A percentile compares a stretch with the other conserved stretches of the same genome.
Conservation (phyloP, 2,888 invertebrate genomes). For the Drosophila tripunctata region DNA sequence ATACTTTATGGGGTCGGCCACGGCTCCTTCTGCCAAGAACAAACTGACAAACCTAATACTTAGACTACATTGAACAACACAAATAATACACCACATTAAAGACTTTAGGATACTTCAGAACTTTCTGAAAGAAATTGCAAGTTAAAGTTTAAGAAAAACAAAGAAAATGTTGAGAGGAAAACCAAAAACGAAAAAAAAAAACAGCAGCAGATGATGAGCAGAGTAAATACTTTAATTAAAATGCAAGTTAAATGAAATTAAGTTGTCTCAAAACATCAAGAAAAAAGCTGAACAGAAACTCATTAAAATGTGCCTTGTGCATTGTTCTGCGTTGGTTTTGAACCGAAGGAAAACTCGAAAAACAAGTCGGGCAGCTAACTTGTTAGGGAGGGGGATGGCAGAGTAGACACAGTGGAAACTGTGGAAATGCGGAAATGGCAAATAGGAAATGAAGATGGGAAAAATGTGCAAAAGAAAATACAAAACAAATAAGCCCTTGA, state of each 20-base stretch:
- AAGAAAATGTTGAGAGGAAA: neutral
- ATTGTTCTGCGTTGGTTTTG: too few relatives aligned
- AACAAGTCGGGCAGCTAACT: too few relatives aligned
- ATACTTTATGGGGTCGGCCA: too few relatives aligned
- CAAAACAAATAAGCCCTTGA: conserved; percentile 37
- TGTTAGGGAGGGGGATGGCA: too few relatives aligned
- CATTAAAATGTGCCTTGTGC: conserved; percentile 47
- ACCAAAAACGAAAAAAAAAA: neutral
- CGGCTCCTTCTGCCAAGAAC: too few relatives aligned
- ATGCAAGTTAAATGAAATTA: conserved; percentile 43
- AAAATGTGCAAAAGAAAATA: conserved; percentile 25
- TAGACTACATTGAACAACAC: too few relatives aligned
- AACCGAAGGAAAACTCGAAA: conserved; percentile 3
- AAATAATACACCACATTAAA: too few relatives aligned
- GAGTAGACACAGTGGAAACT: neutral
- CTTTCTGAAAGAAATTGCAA: neutral
- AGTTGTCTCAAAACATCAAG: conserved; percentile 6
- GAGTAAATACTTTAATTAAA: conserved; percentile 21
- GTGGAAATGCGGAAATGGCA: conserved; percentile 23
- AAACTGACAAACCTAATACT: too few relatives aligned
- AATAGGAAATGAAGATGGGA: conserved; percentile 24
- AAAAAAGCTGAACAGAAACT: conserved; percentile 27
- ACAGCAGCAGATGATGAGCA: conserved; percentile 6
- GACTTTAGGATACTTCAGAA: too few relatives aligned
- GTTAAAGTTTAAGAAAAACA: neutral